A percentile compares a stretch with the other conserved stretches of the same genome.
Conservation (phyloP, 2,113 vertebrate genomes). For the Montifringilla adamsi region DNA sequence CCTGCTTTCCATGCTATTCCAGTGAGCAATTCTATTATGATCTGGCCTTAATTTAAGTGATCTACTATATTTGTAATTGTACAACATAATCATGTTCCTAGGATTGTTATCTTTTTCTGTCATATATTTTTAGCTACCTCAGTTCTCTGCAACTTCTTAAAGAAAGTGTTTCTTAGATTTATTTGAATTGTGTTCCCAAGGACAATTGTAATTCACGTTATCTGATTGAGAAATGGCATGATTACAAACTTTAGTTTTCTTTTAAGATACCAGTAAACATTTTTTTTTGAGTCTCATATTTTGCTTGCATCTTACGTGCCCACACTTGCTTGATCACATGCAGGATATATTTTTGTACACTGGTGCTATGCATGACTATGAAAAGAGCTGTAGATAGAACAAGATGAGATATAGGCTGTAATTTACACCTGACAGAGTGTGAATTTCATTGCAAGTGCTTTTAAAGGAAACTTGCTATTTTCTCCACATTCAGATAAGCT, state of each 20-base stretch:
- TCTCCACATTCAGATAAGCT: background rate
- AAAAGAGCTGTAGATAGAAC: conserved; percentile 32
- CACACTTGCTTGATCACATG: conserved; percentile 13
- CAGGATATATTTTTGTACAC: conserved; percentile 21
- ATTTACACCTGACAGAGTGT: conserved; percentile 59
- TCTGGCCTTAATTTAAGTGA: background rate
- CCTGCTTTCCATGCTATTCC: background rate
- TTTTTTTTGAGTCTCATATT: background rate
- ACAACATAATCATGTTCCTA: background rate
- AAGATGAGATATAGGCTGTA: conserved; percentile 44
- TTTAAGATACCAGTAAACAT: background rate
- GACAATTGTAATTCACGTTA: background rate
- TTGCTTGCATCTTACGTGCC: background rate
- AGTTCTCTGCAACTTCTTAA: background rate
- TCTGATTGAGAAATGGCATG: background rate
- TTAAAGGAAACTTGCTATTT: conserved; percentile 39
- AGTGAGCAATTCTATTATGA: background rate
- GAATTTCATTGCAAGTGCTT: conserved; percentile 22
- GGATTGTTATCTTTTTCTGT: background rate
- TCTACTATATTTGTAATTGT: background rate
- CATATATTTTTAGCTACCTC: conserved; percentile 2
- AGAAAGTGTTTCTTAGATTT: background rate
- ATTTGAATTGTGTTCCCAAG: background rate
- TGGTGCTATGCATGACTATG: conserved; percentile 51
- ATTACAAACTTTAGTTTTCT: background rate